Base-by-base conservation (phyloP, 2,888 invertebrate species). In the Cynaeus angustus region DNA sequence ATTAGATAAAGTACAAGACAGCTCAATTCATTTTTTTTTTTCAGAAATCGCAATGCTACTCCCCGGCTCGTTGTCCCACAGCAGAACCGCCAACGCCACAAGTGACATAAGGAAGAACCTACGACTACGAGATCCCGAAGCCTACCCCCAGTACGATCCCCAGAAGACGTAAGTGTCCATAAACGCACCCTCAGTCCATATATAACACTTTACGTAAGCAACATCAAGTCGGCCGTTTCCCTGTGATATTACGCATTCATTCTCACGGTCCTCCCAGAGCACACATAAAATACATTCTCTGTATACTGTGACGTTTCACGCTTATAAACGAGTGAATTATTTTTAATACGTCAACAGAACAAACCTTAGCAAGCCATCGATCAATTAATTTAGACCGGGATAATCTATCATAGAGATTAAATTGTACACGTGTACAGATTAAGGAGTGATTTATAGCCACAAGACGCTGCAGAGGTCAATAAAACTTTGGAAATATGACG, bases 1-100 rank as follows among this genome's bases (percentile, higher is more conserved):
- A 21, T 21, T 21, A 21, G n/a, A n/a, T 45, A 30, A 50, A 10
- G 59, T 43, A 61, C 72, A 13, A 43, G 59, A 33, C 33, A 7
- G 4, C 6, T 33, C 3, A 33, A 7, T 33, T 33, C 6, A 2
- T 1, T 9, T n/a, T 68, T 66, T 70, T 80, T 74, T 81, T 77
- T 78, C 86, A 90, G 95, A 95, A 86, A 93, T 93, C 73, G 95
- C 94, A 0, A 90, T 94, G 86, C 87, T 96, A 53, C 88, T 96
- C 66, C 95, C 96, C 0, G 94, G 94, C 0, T 89, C 90, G 3
- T 86, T 94, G 76, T 92, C 94, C 8, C 90, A 90, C 75, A 92
- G 90, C 82, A 91, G 93, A 59, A 91, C 91, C 79, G 90, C 91
- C 62, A 94, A 95, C 83, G 93, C 93, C 68, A 93, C 92, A 61